Conservation (phyloP, 2,113 vertebrate species). For the Aphelocoma coerulescens region DNA sequence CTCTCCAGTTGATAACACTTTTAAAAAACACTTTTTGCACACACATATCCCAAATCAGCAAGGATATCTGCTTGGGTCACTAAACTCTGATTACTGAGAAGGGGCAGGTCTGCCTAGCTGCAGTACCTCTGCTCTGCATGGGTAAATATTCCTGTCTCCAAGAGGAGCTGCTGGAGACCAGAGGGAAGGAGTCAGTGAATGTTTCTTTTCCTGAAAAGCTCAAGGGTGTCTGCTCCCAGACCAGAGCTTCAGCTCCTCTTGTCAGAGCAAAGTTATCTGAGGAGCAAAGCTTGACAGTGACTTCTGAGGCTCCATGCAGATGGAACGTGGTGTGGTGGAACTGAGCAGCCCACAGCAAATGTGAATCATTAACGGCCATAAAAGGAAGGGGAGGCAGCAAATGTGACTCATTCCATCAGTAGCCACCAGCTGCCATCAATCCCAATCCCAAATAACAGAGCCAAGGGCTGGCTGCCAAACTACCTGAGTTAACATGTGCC, state of each 20-base stretch:
- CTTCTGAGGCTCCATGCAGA: conserved; percentile 45
- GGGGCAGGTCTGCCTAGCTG: not conserved
- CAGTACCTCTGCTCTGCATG: not conserved
- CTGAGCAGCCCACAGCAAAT: conserved; percentile 41
- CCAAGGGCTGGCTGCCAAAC: conserved; percentile 31
- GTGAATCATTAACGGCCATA: conserved; percentile 48
- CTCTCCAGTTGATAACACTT: not conserved
- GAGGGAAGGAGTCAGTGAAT: not conserved
- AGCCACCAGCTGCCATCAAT: conserved; percentile 51
- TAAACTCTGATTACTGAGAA: not conserved
- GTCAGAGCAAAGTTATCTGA: not conserved
- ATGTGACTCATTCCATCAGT: conserved; percentile 50
- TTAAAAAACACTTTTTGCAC: not conserved
- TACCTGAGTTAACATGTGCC: conserved; percentile 4
- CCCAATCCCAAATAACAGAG: conserved; percentile 15
- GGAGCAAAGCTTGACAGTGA: not conserved
- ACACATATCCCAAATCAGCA: not conserved
- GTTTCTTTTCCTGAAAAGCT: not conserved
- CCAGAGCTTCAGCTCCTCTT: not conserved
- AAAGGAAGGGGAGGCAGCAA: conserved; percentile 39
- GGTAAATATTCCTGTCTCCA: not conserved
- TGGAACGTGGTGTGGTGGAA: conserved; percentile 29
- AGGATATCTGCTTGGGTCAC: not conserved
- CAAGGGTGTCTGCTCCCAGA: not conserved
- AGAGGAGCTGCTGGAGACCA: not conserved